A percentile compares a stretch with the other conserved stretches of the same genome.
These are phyloP conservation scores for Sylvia atricapilla DNA, from an alignment of 2,113 vertebrate species.

Conservation along the genomic window DNA sequence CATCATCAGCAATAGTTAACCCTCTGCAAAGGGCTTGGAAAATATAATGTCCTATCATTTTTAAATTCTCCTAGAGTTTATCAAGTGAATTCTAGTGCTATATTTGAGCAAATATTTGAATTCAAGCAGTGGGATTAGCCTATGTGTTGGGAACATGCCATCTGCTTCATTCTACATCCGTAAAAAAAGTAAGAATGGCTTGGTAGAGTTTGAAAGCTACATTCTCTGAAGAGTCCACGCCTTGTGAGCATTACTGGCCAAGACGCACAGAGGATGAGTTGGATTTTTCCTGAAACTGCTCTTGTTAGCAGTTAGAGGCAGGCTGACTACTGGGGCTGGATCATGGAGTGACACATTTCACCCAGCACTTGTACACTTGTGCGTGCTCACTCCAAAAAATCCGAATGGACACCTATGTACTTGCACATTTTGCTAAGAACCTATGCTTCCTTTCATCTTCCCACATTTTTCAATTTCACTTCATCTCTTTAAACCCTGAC, in stretches of 20 bases:
- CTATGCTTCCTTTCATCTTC: neutral
- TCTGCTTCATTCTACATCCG: neutral
- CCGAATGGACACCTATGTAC: neutral
- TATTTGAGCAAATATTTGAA: neutral
- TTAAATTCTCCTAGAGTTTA: neutral
- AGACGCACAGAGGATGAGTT: neutral
- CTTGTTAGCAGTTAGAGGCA: neutral
- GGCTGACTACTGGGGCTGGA: neutral
- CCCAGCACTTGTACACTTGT: neutral
- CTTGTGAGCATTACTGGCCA: neutral
- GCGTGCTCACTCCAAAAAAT: neutral
- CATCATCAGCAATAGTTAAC: neutral
- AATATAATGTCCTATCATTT: neutral
- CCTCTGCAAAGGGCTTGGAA: neutral
- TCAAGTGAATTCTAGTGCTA: neutral
- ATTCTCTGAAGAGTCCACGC: neutral
- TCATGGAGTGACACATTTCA: neutral
- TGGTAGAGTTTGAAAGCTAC: neutral
- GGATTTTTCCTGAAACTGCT: neutral
- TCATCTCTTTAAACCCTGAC: neutral
- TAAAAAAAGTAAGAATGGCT: neutral
- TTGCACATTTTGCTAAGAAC: neutral
- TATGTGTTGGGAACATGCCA: rapidly evolving
- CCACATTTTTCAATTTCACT: neutral
- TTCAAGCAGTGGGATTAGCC: neutral